Percentiles rank a stretch among this genome's conserved stretches.
phyloP scores from a whole-genome alignment of 2,113 vertebrate species.

The Axis porcinus region DNA sequence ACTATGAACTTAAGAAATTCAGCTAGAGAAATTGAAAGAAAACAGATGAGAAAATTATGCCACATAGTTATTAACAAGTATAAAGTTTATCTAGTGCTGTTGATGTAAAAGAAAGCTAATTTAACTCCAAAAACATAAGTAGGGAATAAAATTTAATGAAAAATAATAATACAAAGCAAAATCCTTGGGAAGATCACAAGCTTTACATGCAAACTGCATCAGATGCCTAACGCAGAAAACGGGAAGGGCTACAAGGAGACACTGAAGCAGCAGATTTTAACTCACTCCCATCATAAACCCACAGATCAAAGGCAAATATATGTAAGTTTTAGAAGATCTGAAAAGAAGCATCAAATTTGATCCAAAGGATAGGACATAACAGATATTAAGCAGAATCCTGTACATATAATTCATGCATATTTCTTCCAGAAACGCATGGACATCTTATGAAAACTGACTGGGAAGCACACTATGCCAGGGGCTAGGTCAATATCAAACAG shows the following conservation, averaged over 20 bases:
- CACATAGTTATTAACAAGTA: accelerated
- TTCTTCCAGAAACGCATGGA: not conserved
- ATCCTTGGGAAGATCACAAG: not conserved
- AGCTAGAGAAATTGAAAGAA: not conserved
- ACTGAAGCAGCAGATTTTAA: accelerated
- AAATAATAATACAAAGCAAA: not conserved
- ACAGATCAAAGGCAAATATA: accelerated
- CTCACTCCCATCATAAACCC: accelerated
- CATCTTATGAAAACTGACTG: not conserved
- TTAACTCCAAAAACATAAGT: not conserved
- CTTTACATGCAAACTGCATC: accelerated
- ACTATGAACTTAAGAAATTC: not conserved
- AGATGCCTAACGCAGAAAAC: not conserved
- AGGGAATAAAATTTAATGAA: not conserved
- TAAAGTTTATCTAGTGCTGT: too few species aligned
- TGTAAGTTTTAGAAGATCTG: accelerated
- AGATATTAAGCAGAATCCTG: not conserved
- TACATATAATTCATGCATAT: too few species aligned
- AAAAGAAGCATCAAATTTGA: too few species aligned
- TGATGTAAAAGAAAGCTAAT: not conserved
- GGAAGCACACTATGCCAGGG: too few species aligned
- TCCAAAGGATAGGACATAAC: accelerated
- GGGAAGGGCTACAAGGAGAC: not conserved
- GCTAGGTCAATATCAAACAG: not conserved
- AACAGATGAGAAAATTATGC: not conserved